Base-by-base conservation (phyloP, 2,113 vertebrate species). In the Brienomyrus longianalis region DNA sequence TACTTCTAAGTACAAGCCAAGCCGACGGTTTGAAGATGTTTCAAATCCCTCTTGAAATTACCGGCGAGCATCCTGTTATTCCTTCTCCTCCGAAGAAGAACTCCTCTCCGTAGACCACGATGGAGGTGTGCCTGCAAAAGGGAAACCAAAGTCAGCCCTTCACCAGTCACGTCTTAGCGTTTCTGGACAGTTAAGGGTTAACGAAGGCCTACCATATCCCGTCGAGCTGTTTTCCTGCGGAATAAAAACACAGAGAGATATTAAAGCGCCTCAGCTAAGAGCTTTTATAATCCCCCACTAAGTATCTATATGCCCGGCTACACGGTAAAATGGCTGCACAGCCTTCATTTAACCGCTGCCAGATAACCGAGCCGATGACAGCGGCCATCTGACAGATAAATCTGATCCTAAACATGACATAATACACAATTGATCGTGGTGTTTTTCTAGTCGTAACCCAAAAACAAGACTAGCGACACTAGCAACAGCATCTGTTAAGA, bases 171-270 rank as follows among this genome's bases (percentile, higher is more conserved):
- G 11, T 4, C 27, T 48, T 11, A 13, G 3, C 54, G 15, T 80
- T 39, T 27, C 43, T 54, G 52, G 9, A n/a, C 83, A 5, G 13
- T n/a, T 86, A n/a, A 51, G 88, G 21, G 35, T 6, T 31, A n/a
- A n/a, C 45, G 48, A 23, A 9, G 50, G 96, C 97, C 97, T 94
- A 99, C 98, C 98, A 99, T 95, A 99, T 97, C 91, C 98, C 98
- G 94, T 99, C 98, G 89, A 99, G 96, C 89, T 98, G 97, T 94
- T 97, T 98, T 89, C 98, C 98, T 98, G 96, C 91, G 83, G 94
- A 88, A 95, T 89, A 93, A 45, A 13, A 93, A 92, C 11, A 80
- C 13, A 35, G 27, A 31, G 10, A 43, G 17, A 17, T 39, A 92
- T 15, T 35, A 31, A 88, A 88, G 56, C 7, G 10, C 23, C n/a